Base-by-base conservation (phyloP, 2,797 vertebrate genomes). In the Poeciliopsis infans region DNA sequence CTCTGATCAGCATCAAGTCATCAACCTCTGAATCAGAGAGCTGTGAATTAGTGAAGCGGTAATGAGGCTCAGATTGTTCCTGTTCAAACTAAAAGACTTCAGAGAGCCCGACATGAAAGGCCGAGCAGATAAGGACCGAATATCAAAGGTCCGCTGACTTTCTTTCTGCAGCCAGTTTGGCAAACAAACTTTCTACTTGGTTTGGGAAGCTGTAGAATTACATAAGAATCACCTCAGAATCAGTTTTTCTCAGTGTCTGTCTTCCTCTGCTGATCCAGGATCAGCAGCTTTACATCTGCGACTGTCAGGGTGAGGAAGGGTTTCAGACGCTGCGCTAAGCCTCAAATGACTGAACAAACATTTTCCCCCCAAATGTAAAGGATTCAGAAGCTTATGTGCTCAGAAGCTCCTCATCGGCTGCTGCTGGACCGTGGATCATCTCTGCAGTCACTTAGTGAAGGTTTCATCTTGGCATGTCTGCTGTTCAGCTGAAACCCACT, bases 211-310 rank as follows among this genome's bases (percentile, higher is more conserved):
- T 45, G 74, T 16, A 28, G 33, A 31, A 39, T 89, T 87, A 83
- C 41, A 20, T 82, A 86, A 88, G 75, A 76, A 33, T 49, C 11
- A 53, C 2, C 15, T 47, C 2, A 41, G 74, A 80, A 75, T 76
- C 49, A 82, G 75, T 82, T 79, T 49, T 66, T 39, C 33, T 36
- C 15, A 23, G 28, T 39, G 61, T 36, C 31, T 39, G 61, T 36
- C 33, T 66, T 66, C 61, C 73, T 77, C 5, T 41, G n/a, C 15
- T 82, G 82, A 90, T 61, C n/a, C 86, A 79, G 89, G 86, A 87
- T 88, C 83, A 89, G 83, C 86, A 78, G 86, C 87, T 90, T 88
- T 83, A 75, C 23, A 64, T 80, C 83, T 82, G 82, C 75, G 69
- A 20, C 83, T 78, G 86, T 88, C 88, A 74, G 79, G 45, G 77